A percentile compares a stretch with the other conserved stretches of the same genome.
Conservation (phyloP, 2,113 vertebrate genomes). For the Antechinus stuartii region DNA sequence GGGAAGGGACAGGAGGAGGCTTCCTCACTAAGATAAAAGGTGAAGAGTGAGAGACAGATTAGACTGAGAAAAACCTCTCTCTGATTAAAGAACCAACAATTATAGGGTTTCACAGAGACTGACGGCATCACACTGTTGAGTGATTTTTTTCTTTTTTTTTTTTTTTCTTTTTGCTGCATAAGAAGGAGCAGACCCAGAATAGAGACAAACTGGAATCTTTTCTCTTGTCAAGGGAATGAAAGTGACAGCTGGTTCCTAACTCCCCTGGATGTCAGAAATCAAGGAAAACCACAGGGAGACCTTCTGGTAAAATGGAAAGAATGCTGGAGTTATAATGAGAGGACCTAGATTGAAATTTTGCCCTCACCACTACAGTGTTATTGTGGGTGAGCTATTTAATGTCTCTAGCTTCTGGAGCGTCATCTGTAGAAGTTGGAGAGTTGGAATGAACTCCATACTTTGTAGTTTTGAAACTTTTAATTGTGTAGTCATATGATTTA, state of each 20-base stretch:
- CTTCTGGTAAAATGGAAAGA: background rate
- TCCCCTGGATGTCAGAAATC: background rate
- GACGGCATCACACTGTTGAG: background rate
- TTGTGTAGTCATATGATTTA: background rate
- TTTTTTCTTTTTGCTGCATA: background rate
- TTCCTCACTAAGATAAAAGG: background rate
- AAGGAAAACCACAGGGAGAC: background rate
- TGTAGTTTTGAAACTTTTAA: background rate
- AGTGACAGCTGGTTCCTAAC: background rate
- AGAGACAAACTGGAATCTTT: background rate
- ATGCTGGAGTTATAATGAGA: background rate
- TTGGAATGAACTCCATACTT: background rate
- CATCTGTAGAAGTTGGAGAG: background rate
- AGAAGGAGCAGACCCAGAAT: background rate
- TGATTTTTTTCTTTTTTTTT: background rate
- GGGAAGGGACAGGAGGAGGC: background rate
- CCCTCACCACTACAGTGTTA: background rate
- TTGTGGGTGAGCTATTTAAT: background rate
- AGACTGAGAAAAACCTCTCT: background rate
- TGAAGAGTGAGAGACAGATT: background rate
- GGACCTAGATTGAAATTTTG: background rate
- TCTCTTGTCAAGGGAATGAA: background rate
- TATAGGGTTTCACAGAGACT: background rate
- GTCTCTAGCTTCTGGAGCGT: background rate
- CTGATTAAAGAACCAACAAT: background rate